Evolutionary conservation across 2,888 invertebrate species (phyloP).

Genomic region (Pegoplata infirma): DNA sequence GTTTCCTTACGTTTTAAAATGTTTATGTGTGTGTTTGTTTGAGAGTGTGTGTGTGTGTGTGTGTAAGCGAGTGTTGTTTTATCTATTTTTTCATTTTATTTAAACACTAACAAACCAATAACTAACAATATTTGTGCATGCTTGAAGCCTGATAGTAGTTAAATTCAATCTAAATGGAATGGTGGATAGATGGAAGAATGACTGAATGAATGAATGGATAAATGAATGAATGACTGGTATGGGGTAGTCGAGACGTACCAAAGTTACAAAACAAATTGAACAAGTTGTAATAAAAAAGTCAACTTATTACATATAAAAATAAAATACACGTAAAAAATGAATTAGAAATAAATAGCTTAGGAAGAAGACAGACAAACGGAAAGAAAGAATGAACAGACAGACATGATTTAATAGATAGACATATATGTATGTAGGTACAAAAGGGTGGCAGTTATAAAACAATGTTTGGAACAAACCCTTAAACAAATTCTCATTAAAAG

Average conservation of each 20-base stretch:
- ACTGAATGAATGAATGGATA: too few relatives aligned
- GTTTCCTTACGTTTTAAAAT: slow-evolving; percentile 38
- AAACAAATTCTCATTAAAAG: too few relatives aligned
- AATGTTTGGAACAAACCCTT: too few relatives aligned
- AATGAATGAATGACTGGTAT: too few relatives aligned
- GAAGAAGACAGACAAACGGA: not conserved
- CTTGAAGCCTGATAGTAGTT: slow-evolving; percentile 12
- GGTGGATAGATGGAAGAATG: not conserved
- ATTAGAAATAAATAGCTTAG: slow-evolving; percentile 48
- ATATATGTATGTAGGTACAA: too few relatives aligned
- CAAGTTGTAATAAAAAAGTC: slow-evolving; percentile 33
- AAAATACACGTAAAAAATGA: slow-evolving; percentile 39
- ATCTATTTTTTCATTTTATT: slow-evolving; percentile 16
- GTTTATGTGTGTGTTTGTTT: too few relatives aligned
- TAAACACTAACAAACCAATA: slow-evolving; percentile 31
- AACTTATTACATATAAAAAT: slow-evolving; percentile 19
- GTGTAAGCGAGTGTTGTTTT: slow-evolving; percentile 45
- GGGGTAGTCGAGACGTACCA: not conserved
- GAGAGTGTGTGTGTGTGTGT: slow-evolving; percentile 37
- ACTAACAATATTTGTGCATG: slow-evolving; percentile 41
- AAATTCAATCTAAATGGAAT: not conserved
- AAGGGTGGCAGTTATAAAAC: not conserved
- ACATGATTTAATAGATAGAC: too few relatives aligned
- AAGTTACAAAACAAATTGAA: slow-evolving; percentile 7
- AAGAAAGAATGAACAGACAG: not conserved